Percentiles rank a stretch among this genome's conserved stretches.
phyloP scores from a whole-genome alignment of 2,797 vertebrate species.

The Syngnathus acus region DNA sequence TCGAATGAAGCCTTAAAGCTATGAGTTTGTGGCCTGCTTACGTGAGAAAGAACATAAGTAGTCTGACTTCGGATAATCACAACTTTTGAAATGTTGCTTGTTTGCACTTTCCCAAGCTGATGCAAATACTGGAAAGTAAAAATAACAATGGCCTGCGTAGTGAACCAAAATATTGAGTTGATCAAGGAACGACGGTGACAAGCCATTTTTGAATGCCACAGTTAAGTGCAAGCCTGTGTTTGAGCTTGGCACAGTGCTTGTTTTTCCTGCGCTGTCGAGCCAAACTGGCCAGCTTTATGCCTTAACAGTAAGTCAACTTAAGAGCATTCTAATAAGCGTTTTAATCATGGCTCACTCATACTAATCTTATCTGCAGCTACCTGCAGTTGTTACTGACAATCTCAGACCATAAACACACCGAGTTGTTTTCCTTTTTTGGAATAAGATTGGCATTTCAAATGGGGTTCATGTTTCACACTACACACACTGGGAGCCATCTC shows the following conservation, averaged over 20 bases:
- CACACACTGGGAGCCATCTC: conserved; percentile 33
- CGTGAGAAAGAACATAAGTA: conserved; percentile 9
- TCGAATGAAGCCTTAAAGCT: conserved; percentile 4
- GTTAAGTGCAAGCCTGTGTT: conserved; percentile 15
- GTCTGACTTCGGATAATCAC: not conserved
- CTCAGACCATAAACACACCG: conserved; percentile 6
- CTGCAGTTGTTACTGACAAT: conserved; percentile 12
- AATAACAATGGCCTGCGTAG: conserved; percentile 54
- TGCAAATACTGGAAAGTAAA: conserved; percentile 32
- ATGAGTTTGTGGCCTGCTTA: conserved; percentile 3
- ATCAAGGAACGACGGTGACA: conserved; percentile 47
- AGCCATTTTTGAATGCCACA: conserved; percentile 41
- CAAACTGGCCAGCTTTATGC: conserved; percentile 24
- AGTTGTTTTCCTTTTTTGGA: conserved; percentile 13
- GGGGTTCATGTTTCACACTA: conserved; percentile 13
- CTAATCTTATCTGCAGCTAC: conserved; percentile 8
- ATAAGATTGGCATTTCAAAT: conserved; percentile 3
- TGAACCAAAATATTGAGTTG: conserved; percentile 36
- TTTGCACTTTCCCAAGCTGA: conserved; percentile 33
- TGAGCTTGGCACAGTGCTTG: conserved; percentile 12
- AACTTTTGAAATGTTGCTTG: conserved; percentile 9
- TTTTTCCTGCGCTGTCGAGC: conserved; percentile 19
- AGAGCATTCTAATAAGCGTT: conserved; percentile 21
- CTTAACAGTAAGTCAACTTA: conserved; percentile 37
- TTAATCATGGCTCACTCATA: conserved; percentile 12